Evolutionary conservation across 2,888 invertebrate genomes (phyloP).

Genomic region (Punctoribates punctum): DNA sequence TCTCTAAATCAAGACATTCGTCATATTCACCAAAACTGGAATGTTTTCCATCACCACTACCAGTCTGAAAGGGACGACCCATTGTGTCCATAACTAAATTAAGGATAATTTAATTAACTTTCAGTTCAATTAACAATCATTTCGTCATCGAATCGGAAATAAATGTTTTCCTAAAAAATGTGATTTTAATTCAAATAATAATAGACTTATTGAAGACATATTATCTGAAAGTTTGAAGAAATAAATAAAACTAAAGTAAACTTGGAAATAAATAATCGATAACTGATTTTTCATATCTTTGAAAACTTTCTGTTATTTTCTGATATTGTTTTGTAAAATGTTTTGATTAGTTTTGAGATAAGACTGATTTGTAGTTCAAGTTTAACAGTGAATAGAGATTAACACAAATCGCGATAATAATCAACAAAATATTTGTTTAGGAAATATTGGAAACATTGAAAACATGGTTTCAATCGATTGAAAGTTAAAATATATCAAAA

Average conservation of each 20-base stretch:
- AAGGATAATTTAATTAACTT: not conserved
- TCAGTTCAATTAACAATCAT: not conserved
- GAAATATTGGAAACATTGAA: too few species aligned
- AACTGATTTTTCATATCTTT: too few species aligned
- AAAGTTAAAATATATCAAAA: too few species aligned
- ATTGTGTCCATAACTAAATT: slow-evolving; percentile 37
- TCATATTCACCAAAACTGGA: slow-evolving; percentile 43
- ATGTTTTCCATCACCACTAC: slow-evolving; percentile 26
- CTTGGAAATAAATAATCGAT: too few species aligned
- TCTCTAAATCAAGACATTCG: slow-evolving; percentile 38
- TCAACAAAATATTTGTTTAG: not conserved
- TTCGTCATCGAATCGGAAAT: too few species aligned
- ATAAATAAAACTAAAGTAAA: too few species aligned
- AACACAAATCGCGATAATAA: not conserved
- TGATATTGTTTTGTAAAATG: too few species aligned
- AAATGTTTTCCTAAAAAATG: not conserved
- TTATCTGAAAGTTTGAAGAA: too few species aligned
- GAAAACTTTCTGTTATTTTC: too few species aligned
- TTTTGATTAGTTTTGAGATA: not conserved
- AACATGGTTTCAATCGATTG: too few species aligned
- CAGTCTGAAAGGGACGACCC: slow-evolving; percentile 33
- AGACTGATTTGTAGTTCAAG: not conserved
- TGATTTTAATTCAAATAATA: not conserved
- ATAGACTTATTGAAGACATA: not conserved
- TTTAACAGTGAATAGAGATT: not conserved